phyloP scores from a whole-genome alignment of 2,113 vertebrate genomes.

The Thalassarche chlororhynchos region DNA sequence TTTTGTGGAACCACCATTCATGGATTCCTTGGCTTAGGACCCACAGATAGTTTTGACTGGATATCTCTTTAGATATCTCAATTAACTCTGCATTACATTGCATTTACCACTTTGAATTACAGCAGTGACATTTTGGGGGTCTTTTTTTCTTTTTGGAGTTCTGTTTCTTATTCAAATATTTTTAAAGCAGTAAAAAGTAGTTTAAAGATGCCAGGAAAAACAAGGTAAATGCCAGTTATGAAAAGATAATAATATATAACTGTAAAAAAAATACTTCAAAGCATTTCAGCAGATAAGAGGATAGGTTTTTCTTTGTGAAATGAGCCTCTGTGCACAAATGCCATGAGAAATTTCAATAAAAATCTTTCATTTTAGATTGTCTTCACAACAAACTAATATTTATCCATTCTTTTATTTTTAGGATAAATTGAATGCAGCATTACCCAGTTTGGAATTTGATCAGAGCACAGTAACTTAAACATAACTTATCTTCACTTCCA shows the following conservation, averaged over 20 bases:
- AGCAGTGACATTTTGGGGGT: background rate
- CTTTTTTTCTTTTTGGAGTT: background rate
- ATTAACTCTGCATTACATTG: background rate
- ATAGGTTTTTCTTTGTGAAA: background rate
- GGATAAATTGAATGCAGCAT: background rate
- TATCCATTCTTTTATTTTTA: background rate
- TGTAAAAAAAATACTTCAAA: background rate
- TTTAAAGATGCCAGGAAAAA: background rate
- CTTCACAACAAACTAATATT: background rate
- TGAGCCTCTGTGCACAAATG: background rate
- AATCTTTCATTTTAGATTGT: background rate
- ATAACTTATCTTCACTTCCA: background rate
- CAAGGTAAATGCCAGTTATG: background rate
- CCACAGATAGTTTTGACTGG: background rate
- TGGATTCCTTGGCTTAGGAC: background rate
- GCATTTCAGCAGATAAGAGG: background rate
- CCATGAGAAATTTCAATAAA: background rate
- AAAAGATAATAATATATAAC: background rate
- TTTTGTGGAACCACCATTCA: background rate
- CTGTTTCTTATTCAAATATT: background rate
- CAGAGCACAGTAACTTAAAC: background rate
- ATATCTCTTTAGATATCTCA: background rate
- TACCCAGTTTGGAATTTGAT: background rate
- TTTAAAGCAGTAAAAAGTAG: background rate
- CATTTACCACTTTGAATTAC: background rate